Evolutionary conservation across 2,113 vertebrate genomes (phyloP).

Genomic region (Menidia beryllina): DNA sequence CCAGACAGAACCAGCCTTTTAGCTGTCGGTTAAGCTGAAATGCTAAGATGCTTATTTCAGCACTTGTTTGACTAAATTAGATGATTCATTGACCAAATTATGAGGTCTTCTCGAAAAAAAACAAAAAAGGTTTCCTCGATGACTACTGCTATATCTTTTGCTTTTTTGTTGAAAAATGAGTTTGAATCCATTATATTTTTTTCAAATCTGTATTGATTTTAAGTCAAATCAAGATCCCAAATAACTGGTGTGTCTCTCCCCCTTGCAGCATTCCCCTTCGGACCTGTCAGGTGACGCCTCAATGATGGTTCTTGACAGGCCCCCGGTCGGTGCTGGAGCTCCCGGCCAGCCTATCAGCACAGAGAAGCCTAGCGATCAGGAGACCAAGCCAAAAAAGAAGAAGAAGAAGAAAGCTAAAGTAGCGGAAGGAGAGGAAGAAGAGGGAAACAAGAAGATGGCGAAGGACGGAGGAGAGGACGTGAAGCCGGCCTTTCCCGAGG

Average conservation of each 20-base stretch:
- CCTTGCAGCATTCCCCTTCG: slow-evolving; percentile 91
- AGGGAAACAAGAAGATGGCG: slow-evolving; percentile 81
- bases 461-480: slow-evolving; percentile 78
- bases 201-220: background rate
- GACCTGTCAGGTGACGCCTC: slow-evolving; percentile 88
- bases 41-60: no score
- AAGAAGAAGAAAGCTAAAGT: slow-evolving; percentile 97
- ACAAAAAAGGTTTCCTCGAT: no score
- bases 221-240: background rate
- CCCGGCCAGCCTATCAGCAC: slow-evolving; percentile 88
- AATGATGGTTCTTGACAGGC: slow-evolving; percentile 90
- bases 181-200: background rate
- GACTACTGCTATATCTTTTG: no score
- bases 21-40: no score
- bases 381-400: slow-evolving; percentile 96
- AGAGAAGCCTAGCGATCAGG: slow-evolving; percentile 87
- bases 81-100: no score
- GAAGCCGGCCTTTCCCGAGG: slow-evolving; percentile 54
- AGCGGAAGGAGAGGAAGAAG: slow-evolving; percentile 81
- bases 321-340: slow-evolving; percentile 85
- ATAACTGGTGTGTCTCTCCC: slow-evolving; percentile 3
- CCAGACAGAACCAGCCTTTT: no score
- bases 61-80: no score
- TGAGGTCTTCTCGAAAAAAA: no score
- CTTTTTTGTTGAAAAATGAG: background rate